phyloP scores from a whole-genome alignment of 1,140 invertebrate species.

The Caenorhabditis briggsae region DNA sequence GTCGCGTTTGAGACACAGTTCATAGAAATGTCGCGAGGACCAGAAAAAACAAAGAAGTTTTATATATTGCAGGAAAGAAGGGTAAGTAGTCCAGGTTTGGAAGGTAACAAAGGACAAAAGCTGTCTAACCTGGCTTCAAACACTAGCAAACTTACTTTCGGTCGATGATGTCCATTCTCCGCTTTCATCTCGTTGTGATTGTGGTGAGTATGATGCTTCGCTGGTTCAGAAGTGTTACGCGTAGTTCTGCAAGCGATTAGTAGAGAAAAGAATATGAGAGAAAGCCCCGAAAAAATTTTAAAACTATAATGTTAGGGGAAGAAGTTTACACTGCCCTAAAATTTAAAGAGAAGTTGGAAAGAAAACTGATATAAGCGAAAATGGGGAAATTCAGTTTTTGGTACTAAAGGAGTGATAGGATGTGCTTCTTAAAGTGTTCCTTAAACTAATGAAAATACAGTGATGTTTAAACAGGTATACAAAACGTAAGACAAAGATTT shows the following conservation, averaged over 20 bases:
- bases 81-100: not conserved
- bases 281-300: not conserved
- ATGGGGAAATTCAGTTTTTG: too few relatives aligned
- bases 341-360: too few relatives aligned
- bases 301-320: not conserved
- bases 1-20: conserved; percentile 3
- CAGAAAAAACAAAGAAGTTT: not conserved
- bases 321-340: not conserved
- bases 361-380: too few relatives aligned
- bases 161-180: conserved; percentile 39
- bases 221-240: conserved; percentile 47
- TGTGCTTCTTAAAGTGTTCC: too few relatives aligned
- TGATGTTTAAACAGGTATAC: too few relatives aligned
- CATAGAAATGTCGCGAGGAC: conserved; percentile 49
- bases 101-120: not conserved
- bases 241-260: conserved; percentile 45
- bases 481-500: too few relatives aligned
- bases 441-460: too few relatives aligned
- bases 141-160: conserved; percentile 17
- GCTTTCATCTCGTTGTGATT: not conserved
- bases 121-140: not conserved
- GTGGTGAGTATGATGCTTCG: not conserved
- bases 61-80: not conserved
- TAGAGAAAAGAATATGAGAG: not conserved
- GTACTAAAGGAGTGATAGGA: too few relatives aligned